A percentile compares a stretch with the other conserved stretches of the same genome.
phyloP scores from a whole-genome alignment of 2,888 invertebrate genomes.

The Sthenelais limicola region DNA sequence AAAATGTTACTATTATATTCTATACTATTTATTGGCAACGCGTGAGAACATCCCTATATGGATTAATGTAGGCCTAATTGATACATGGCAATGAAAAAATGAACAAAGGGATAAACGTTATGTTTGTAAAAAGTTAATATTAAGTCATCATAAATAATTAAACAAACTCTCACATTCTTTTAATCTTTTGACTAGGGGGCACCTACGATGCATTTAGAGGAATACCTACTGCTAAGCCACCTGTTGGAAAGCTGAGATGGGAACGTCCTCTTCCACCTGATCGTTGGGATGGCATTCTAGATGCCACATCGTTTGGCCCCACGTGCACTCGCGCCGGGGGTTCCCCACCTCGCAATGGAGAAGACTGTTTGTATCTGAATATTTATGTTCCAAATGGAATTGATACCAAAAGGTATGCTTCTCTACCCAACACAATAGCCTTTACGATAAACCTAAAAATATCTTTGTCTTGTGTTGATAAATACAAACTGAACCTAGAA shows the following conservation, averaged over 20 bases:
- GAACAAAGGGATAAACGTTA: too few relatives aligned
- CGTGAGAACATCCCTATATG: too few relatives aligned
- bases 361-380: constrained; percentile 50
- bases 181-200: background rate
- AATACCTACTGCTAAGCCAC: constrained; percentile 74
- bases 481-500: too few relatives aligned
- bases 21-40: background rate
- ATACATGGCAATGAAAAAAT: too few relatives aligned
- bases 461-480: too few relatives aligned
- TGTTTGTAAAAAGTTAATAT: too few relatives aligned
- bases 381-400: constrained; percentile 48
- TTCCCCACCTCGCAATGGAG: constrained; percentile 32
- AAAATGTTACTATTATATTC: background rate
- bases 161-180: background rate
- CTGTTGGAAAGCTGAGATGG: constrained; percentile 76
- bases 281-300: constrained; percentile 74
- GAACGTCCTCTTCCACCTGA: constrained; percentile 61
- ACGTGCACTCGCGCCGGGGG: constrained; percentile 46
- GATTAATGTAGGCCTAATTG: too few relatives aligned
- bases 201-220: constrained; percentile 63
- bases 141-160: too few relatives aligned
- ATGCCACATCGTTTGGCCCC: constrained; percentile 41
- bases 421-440: too few relatives aligned
- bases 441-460: too few relatives aligned
- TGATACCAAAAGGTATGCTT: too few relatives aligned